Percentiles rank a stretch among this genome's conserved stretches.
These are phyloP conservation scores for Enoplolaimus lenunculus DNA, from an alignment of 2,888 invertebrate genomes.

Conservation along the genomic window DNA sequence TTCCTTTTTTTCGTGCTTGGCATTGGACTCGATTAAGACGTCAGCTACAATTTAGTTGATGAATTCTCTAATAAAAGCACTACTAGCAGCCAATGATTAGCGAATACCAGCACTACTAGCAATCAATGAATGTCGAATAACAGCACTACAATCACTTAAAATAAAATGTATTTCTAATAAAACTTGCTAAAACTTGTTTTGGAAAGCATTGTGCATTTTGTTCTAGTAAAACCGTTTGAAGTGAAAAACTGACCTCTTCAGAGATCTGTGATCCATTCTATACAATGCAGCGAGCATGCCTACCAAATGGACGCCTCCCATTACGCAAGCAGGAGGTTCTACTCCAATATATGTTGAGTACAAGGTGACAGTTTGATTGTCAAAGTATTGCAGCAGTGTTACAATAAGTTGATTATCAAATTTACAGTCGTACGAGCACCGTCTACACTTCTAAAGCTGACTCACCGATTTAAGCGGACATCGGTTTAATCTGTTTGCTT, in stretches of 20 bases:
- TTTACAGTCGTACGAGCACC: neutral
- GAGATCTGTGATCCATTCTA: neutral
- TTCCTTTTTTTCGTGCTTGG: too few relatives aligned
- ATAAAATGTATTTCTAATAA: too few relatives aligned
- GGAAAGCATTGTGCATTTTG: neutral
- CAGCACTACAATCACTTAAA: too few relatives aligned
- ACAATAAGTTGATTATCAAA: neutral
- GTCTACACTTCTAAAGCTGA: neutral
- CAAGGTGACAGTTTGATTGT: neutral
- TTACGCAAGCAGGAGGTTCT: neutral
- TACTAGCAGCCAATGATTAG: too few relatives aligned
- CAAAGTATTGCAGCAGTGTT: neutral
- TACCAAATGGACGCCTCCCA: constrained; percentile 23
- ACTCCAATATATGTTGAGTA: neutral
- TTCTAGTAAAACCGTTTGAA: too few relatives aligned
- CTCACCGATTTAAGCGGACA: neutral
- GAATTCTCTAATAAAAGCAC: too few relatives aligned
- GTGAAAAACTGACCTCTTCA: neutral
- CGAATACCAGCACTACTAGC: too few relatives aligned
- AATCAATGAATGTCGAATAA: too few relatives aligned
- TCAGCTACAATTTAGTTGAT: too few relatives aligned
- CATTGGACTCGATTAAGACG: too few relatives aligned
- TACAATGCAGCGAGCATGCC: constrained; percentile 19
- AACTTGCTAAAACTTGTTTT: too few relatives aligned
- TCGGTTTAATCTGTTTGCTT: neutral